Base-by-base conservation (phyloP, 2,797 vertebrate species). In the Coregonus suidteri region DNA sequence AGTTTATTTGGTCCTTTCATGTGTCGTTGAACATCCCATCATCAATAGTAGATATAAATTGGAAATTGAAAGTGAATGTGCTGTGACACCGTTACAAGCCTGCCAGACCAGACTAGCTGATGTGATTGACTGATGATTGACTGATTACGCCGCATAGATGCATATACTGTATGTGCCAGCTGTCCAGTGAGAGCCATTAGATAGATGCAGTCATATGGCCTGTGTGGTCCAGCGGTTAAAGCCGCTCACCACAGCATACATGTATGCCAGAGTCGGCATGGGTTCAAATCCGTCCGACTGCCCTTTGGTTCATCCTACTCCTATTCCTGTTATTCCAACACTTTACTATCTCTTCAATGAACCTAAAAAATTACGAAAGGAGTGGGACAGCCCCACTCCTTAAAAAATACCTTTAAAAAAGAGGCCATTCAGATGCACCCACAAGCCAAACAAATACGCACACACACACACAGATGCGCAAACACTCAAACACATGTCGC, bases 121-220 rank as follows among this genome's bases (percentile, higher is more conserved):
- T 4, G 7, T 1, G 25, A 79, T 79, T 54, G 62, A 66, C 74
- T 87, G 85, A 80, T 81, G 20, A 81, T 52, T 78, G 74, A 77
- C 78, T 72, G 75, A 71, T 84, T 71, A 35, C 11, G 71, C 73
- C 56, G 78, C 81, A 68, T 77, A 78, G 66, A 74, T 78, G 81
- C 62, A 47, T 47, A 67, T 2, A 67, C 65, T 11, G 25, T 67
- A 5, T 18, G 15, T 56, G 53, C 53, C 53, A 56, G 16, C 18
- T 56, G 53, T 6, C 53, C 53, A 56, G 15, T 56, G 53, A n/a
- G 16, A 56, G 53, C 53, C 53, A 56, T 56, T 56, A 56, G 53
- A 56, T 6, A 56, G 53, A 56, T 16, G 0, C 18, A 6, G 16
- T 2, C 16, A 6, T 56, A 13, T 13, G 41, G 41, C 41, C 41